Percentiles rank a stretch among this genome's conserved stretches.
Conservation (phyloP, 2,888 invertebrate species). For the Acronicta alni region DNA sequence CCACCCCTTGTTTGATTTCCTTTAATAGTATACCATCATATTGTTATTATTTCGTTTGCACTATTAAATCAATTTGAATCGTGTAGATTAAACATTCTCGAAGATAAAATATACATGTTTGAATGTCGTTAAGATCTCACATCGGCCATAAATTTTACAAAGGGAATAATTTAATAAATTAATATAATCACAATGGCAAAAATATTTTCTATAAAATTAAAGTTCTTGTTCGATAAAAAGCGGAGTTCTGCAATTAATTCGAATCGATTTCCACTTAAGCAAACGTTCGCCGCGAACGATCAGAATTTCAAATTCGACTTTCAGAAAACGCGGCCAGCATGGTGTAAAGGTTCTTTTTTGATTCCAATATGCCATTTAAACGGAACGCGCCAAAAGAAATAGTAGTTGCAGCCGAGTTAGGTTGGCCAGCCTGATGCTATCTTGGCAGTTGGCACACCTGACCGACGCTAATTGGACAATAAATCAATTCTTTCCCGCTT, state of each 20-base stretch:
- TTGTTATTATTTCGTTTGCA: conserved; percentile 30
- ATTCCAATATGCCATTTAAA: conserved; percentile 88
- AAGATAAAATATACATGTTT: conserved; percentile 2
- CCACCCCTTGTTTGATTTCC: conserved; percentile 55
- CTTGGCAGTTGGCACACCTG: conserved; percentile 90
- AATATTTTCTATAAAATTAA: conserved; percentile 82
- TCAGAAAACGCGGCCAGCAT: conserved; percentile 81
- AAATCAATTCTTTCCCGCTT: conserved; percentile 89
- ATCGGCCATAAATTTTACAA: conserved; percentile 1
- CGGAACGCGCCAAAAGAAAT: conserved; percentile 87
- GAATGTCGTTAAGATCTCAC: neutral
- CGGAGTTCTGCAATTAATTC: conserved; percentile 81
- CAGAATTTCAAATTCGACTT: conserved; percentile 87
- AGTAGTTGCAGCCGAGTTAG: conserved; percentile 84
- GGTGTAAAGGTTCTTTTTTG: conserved; percentile 88
- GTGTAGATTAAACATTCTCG: conserved; percentile 3
- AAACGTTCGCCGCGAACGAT: conserved; percentile 79
- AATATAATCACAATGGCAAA: conserved; percentile 51
- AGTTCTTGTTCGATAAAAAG: conserved; percentile 79
- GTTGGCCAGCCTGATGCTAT: conserved; percentile 88
- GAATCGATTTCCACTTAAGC: conserved; percentile 87
- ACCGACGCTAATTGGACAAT: conserved; percentile 90
- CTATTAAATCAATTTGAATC: conserved; percentile 9
- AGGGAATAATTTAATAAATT: conserved; percentile 18
- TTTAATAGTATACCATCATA: conserved; percentile 28